Base-by-base conservation (phyloP, 1,140 invertebrate species). In the Chymomyza costata region DNA sequence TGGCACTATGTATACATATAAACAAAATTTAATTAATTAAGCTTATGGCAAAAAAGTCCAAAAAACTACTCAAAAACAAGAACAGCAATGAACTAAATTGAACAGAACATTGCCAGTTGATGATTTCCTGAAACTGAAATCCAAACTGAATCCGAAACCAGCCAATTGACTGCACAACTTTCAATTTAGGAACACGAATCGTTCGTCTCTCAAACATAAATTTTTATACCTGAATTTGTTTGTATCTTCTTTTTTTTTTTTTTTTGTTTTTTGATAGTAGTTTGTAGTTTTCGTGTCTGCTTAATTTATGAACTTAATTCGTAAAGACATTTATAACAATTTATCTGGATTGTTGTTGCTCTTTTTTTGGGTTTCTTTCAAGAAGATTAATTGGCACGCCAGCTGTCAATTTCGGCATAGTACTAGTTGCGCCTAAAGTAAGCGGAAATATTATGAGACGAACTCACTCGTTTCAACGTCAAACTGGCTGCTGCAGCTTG, bases 281-380 rank as follows among this genome's bases (percentile, higher is more conserved):
- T n/a, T n/a, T n/a, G n/a, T n/a, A n/a, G n/a, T n/a, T 25, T 56
- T 50, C 50, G 17, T 45, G 13, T 35, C 31, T 28, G 10, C 19
- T 67, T 78, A 64, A 76, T 76, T 76, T 76, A 76, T 76, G 71
- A 78, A 76, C 73, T 64, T 52, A 58, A 76, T 57, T 71, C 65
- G 55, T 35, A 54, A 71, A 71, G 54, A 76, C 71, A 76, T 67
- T 71, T 64, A 76, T 67, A 78, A 57, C 63, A 76, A 76, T 76
- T 78, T 78, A 76, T 76, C 63, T 76, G 73, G 66, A 76, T 76
- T 39, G 18, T 31, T 52, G 1, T 44, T 37, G 6, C 38, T 19
- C 5, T 21, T 11, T 8, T 13, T 37, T 28, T 49, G 3, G 6
- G 18, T 18, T 16, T 16, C 14, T 0, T 44, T 25, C 11, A 8